Conservation (phyloP, 2,888 invertebrate species). For the Aspidapion aeneum region DNA sequence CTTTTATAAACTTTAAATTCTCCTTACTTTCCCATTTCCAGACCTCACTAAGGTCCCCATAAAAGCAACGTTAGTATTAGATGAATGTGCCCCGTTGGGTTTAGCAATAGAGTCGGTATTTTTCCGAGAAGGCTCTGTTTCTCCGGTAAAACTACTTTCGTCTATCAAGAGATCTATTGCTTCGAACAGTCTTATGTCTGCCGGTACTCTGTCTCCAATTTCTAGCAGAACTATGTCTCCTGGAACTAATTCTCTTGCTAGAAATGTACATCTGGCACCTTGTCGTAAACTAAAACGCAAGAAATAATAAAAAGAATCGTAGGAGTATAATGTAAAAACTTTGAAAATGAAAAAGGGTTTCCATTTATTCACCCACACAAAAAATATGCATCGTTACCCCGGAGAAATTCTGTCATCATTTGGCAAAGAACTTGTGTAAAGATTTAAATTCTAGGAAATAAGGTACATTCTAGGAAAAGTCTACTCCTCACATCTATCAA, state of each 20-base stretch:
- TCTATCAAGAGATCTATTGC: slow-evolving; percentile 91
- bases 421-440: too few species aligned
- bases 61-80: slow-evolving; percentile 86
- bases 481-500: too few species aligned
- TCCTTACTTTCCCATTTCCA: slow-evolving; percentile 85
- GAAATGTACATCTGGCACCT: slow-evolving; percentile 81
- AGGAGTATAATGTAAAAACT: too few species aligned
- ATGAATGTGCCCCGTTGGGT: slow-evolving; percentile 57
- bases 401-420: too few species aligned
- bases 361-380: too few species aligned
- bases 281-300: slow-evolving; percentile 69
- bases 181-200: slow-evolving; percentile 93
- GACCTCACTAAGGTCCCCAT: slow-evolving; percentile 97
- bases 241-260: slow-evolving; percentile 94
- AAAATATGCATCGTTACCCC: too few species aligned
- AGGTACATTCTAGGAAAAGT: too few species aligned
- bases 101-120: slow-evolving; percentile 57
- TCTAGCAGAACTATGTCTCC: slow-evolving; percentile 92
- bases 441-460: too few species aligned
- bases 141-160: slow-evolving; percentile 98
- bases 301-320: too few species aligned
- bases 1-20: too few species aligned
- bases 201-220: slow-evolving; percentile 96
- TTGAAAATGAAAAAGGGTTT: too few species aligned
- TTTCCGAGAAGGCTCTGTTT: slow-evolving; percentile 90